These are phyloP conservation scores for Biston betularia DNA, from an alignment of 2,888 invertebrate genomes.

Conservation along the genomic window DNA sequence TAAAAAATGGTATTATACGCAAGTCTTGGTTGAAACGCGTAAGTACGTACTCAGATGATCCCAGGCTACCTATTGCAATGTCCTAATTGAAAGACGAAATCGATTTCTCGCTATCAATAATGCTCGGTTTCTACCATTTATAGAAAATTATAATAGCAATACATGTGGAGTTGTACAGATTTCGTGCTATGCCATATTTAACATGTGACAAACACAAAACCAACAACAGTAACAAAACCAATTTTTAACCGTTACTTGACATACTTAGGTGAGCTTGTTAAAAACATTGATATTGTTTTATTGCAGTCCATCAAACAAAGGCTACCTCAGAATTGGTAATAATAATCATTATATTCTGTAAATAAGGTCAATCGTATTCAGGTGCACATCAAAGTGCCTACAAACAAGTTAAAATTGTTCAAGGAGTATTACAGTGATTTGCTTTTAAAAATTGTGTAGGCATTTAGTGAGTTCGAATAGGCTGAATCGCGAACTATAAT, in stretches of 20 bases:
- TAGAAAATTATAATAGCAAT: conserved; percentile 18
- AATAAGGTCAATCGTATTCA: too few relatives aligned
- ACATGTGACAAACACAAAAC: background rate
- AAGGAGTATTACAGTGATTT: background rate
- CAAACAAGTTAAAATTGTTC: background rate
- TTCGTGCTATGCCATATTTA: background rate
- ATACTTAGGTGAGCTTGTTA: too few relatives aligned
- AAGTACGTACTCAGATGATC: too few relatives aligned
- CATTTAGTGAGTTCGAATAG: background rate
- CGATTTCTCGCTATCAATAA: conserved; percentile 9
- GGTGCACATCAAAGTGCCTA: background rate
- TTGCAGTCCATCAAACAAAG: too few relatives aligned
- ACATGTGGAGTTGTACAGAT: background rate
- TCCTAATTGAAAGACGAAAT: conserved; percentile 5
- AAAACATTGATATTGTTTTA: too few relatives aligned
- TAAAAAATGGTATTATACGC: too few relatives aligned
- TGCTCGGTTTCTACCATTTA: background rate
- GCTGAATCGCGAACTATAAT: background rate
- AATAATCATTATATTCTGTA: too few relatives aligned
- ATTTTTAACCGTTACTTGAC: too few relatives aligned
- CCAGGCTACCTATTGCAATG: background rate
- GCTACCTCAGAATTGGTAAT: too few relatives aligned
- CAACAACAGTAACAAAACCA: too few relatives aligned
- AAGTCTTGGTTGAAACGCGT: too few relatives aligned
- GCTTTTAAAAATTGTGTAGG: background rate